A percentile compares a stretch with the other conserved stretches of the same genome.
These are phyloP conservation scores for Argya squamiceps DNA, from an alignment of 2,797 vertebrate genomes.

Conservation along the genomic window DNA sequence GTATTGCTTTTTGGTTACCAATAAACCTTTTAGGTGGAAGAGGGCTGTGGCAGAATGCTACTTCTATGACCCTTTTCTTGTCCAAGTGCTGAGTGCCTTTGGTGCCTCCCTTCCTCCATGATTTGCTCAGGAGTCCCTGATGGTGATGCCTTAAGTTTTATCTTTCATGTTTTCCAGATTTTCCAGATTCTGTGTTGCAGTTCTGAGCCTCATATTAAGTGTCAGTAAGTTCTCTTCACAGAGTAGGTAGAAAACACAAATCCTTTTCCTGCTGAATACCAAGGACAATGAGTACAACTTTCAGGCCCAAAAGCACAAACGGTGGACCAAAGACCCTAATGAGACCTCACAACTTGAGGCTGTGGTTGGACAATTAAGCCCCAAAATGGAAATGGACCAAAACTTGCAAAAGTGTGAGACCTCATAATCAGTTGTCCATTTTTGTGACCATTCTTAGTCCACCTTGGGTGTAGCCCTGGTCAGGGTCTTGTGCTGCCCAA, in stretches of 20 bases:
- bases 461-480: not conserved
- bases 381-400: not conserved
- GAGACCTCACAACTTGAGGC: not conserved
- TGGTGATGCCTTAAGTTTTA: not conserved
- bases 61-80: not conserved
- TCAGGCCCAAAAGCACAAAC: not conserved
- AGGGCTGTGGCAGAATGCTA: not conserved
- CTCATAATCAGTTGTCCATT: accelerated
- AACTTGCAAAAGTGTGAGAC: not conserved
- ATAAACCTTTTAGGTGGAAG: conserved; percentile 12
- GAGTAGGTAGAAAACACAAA: not conserved
- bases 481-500: not conserved
- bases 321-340: not conserved
- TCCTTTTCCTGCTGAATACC: not conserved
- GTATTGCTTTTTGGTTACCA: not conserved
- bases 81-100: not conserved
- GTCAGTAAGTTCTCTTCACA: not conserved
- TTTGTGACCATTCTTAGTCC: not conserved
- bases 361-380: not conserved
- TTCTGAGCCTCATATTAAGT: not conserved
- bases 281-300: not conserved
- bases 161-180: not conserved
- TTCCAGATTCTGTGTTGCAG: not conserved
- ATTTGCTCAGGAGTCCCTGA: conserved; percentile 3
- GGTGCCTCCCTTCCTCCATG: not conserved